These are phyloP conservation scores for Stictonetta naevosa DNA, from an alignment of 2,113 vertebrate genomes.

Conservation along the genomic window DNA sequence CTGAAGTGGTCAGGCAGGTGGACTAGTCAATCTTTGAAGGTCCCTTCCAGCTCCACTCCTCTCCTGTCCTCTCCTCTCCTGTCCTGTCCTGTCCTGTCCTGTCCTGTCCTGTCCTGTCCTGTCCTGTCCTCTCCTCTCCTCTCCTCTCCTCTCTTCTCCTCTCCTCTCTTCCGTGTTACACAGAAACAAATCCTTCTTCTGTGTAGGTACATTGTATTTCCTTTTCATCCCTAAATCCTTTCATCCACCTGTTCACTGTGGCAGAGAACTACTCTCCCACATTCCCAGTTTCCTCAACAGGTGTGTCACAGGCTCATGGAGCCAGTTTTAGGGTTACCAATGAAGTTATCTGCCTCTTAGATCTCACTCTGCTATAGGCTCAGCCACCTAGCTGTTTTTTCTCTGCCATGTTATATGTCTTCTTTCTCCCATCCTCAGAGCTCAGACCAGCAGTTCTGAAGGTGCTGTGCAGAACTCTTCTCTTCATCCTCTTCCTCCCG, in stretches of 20 bases:
- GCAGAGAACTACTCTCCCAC: neutral
- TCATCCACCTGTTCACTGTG: neutral
- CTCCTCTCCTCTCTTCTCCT: too few relatives aligned
- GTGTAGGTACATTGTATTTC: neutral
- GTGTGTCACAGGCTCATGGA: neutral
- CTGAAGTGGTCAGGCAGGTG: neutral
- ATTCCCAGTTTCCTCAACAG: neutral
- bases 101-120: too few relatives aligned
- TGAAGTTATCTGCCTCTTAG: neutral
- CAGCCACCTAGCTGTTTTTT: neutral
- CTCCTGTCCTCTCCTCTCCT: too few relatives aligned
- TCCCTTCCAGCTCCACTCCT: neutral
- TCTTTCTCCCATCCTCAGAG: neutral
- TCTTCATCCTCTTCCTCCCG: neutral
- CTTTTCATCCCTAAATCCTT: neutral
- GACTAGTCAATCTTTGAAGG: neutral
- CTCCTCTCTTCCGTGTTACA: too few relatives aligned
- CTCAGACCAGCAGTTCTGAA: neutral
- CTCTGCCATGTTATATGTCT: neutral
- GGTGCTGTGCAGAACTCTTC: neutral
- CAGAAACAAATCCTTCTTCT: neutral
- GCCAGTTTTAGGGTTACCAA: neutral
- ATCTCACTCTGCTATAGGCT: neutral
- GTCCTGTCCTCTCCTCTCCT: too few relatives aligned
- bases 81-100: too few relatives aligned